Evolutionary conservation across 2,113 vertebrate genomes (phyloP), one percentile per base, ranked within the genome.

Genomic region (Eonycteris spelaea): DNA sequence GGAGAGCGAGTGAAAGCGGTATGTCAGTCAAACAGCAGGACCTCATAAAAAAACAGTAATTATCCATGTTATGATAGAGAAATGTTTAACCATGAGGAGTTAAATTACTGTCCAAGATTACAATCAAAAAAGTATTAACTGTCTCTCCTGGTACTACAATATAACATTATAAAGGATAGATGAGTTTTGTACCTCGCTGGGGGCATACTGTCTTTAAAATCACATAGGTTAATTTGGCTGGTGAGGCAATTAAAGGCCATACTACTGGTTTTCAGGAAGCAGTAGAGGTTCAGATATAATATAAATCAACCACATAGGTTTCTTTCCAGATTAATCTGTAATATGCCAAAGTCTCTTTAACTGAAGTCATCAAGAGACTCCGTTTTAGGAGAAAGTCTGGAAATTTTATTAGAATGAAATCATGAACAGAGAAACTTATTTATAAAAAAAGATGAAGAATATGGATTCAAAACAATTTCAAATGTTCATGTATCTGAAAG

Each of bases 331-430:
- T 86, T 93, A 83, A 87, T 61, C 53, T 51, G 77, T 80, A 88
- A 91, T 65, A 80, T 78, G 53, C 71, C 73, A 28, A 93, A 85
- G 28, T 57, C 65, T 91, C 77, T 97, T 19, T 53, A 70, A 68
- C 5, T 70, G 80, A 94, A 80, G 89, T 61, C n/a, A 84, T 28
- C 24, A 73, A 51, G 19, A 80, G 28, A 80, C 57, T 85, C 51
- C 33, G 63, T 95, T 96, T 88, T 40, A 87, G 48, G 61, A 97
- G 11, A 21, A 87, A 92, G 65, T 87, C 57, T 88, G n/a, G 33
- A 88, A 87, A 93, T 77, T 77, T 91, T 71, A 82, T 40, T 82
- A 88, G 94, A 95, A 87, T 92, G 14, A 95, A 92, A 57, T 93
- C 35, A 71, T 35, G 35, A 94, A 91, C 35, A 85, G 45, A 94